These are phyloP conservation scores for Cheilosia pagana DNA, from an alignment of 2,888 invertebrate species.

Conservation along the genomic window DNA sequence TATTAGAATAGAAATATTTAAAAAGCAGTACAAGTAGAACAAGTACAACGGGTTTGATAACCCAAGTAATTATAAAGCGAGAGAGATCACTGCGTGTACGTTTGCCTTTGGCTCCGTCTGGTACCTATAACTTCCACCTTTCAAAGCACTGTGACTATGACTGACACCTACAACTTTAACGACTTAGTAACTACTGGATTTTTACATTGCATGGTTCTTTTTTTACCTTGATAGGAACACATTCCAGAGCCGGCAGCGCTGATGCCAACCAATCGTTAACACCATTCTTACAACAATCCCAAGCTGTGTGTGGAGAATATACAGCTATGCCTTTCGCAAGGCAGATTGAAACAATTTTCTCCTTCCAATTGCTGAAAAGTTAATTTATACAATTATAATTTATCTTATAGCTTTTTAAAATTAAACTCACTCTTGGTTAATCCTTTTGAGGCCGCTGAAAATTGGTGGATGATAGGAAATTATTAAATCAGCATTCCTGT, in stretches of 20 bases:
- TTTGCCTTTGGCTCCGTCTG: too few species aligned
- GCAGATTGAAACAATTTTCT: constrained; percentile 91
- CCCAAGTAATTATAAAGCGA: too few species aligned
- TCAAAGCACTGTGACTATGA: too few species aligned
- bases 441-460: constrained; percentile 91
- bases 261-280: constrained; percentile 96
- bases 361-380: constrained; percentile 88
- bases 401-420: too few species aligned
- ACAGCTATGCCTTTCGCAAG: constrained; percentile 93
- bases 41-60: too few species aligned
- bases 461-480: constrained; percentile 98
- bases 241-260: constrained; percentile 79
- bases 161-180: too few species aligned
- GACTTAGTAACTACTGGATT: neutral
- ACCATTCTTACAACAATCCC: constrained; percentile 92
- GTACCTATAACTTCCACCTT: too few species aligned
- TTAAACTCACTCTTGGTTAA: constrained; percentile 88
- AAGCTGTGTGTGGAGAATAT: constrained; percentile 96
- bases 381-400: neutral
- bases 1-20: too few species aligned
- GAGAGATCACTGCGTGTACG: too few species aligned
- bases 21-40: too few species aligned
- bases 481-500: constrained; percentile 89
- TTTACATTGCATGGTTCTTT: neutral
- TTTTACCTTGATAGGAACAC: constrained; percentile 78